Evolutionary conservation across 2,888 invertebrate genomes (phyloP).

Genomic region (Leptopilina myrica): DNA sequence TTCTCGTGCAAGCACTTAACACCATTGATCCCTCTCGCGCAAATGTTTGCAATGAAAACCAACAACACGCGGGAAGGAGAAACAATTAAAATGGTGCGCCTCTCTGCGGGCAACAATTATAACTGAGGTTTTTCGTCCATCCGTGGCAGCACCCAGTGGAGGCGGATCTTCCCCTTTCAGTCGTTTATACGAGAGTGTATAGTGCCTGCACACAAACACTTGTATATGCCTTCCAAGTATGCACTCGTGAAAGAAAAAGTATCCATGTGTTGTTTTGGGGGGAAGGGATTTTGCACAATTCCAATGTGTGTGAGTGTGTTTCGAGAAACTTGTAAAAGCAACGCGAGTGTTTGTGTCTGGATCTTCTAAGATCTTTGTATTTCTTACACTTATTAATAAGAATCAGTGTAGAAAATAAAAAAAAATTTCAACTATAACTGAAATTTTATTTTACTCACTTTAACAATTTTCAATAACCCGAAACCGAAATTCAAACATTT

Average conservation of each 20-base stretch:
- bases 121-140: constrained; percentile 76
- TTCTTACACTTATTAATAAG: too few species aligned
- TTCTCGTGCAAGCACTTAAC: constrained; percentile 31
- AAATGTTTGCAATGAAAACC: neutral
- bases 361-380: too few species aligned
- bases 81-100: constrained; percentile 63
- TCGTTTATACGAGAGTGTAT: constrained; percentile 42
- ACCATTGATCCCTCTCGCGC: constrained; percentile 17
- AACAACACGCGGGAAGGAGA: constrained; percentile 25
- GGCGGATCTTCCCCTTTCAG: constrained; percentile 68
- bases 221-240: constrained; percentile 47
- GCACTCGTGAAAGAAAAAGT: constrained; percentile 50
- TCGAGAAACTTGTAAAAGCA: too few species aligned
- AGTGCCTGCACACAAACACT: constrained; percentile 20
- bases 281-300: too few species aligned
- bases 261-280: neutral
- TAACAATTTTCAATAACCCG: too few species aligned
- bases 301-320: neutral
- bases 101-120: constrained; percentile 76
- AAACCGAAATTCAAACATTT: too few species aligned
- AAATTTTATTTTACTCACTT: too few species aligned
- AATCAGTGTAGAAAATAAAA: too few species aligned
- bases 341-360: too few species aligned
- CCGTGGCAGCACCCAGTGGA: constrained; percentile 64
- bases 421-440: too few species aligned